Conservation (phyloP, 1,140 invertebrate genomes). For the Drosophila teissieri region DNA sequence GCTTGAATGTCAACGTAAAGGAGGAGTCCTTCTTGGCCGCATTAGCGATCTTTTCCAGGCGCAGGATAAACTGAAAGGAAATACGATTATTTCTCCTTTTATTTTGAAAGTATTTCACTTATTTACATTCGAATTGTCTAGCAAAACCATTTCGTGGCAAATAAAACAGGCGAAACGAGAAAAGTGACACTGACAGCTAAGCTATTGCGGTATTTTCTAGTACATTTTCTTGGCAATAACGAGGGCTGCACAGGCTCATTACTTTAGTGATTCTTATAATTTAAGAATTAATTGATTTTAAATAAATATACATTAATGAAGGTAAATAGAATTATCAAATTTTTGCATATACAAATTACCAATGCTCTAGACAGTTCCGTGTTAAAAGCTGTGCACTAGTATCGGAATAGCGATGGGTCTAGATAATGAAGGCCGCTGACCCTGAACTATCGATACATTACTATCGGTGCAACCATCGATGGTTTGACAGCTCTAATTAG, state of each 20-base stretch:
- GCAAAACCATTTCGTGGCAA: constrained; percentile 87
- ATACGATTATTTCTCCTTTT: constrained; percentile 55
- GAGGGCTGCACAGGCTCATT: constrained; percentile 14
- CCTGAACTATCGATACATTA: constrained; percentile 3
- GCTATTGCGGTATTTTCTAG: constrained; percentile 37
- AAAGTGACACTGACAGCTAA: constrained; percentile 53
- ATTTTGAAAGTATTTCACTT: constrained; percentile 30
- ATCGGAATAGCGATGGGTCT: neutral
- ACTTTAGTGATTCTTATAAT: neutral
- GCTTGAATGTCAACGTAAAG: constrained; percentile 89
- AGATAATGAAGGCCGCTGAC: neutral
- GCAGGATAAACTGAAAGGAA: constrained; percentile 87
- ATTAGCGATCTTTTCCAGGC: constrained; percentile 88
- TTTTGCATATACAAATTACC: neutral
- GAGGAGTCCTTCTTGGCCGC: constrained; percentile 87
- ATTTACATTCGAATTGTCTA: constrained; percentile 87
- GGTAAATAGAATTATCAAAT: neutral
- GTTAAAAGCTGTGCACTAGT: neutral
- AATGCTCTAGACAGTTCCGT: too few species aligned
- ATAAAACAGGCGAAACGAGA: constrained; percentile 29
- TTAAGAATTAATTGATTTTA: neutral
- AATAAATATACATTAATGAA: too few species aligned
- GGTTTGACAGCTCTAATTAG: constrained; percentile 53
- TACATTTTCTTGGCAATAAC: neutral
- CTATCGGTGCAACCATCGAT: constrained; percentile 14